Evolutionary conservation across 2,797 vertebrate genomes (phyloP).

Genomic region (Alectoris magna): DNA sequence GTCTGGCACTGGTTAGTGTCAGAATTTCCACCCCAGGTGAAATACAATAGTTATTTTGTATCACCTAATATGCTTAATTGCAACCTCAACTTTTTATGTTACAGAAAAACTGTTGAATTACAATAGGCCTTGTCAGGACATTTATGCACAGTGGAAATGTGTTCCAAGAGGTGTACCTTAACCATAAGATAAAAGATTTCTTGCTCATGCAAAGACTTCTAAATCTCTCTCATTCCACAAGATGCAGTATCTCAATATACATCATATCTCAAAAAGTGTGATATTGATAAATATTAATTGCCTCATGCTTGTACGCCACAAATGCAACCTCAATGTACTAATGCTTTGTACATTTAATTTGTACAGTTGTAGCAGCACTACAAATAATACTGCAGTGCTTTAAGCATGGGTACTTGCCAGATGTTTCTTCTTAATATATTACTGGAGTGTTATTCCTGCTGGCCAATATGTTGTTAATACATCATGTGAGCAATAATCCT

Average conservation of each 20-base stretch:
- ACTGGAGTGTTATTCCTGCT: constrained; percentile 14
- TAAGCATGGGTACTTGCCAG: constrained; percentile 3
- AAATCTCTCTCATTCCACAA: background rate
- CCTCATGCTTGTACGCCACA: background rate
- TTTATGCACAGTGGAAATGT: background rate
- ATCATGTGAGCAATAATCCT: constrained; percentile 1
- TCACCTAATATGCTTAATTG: background rate
- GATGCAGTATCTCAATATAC: background rate
- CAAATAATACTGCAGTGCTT: constrained; percentile 3
- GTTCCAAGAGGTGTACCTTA: background rate
- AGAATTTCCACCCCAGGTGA: background rate
- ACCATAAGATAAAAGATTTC: background rate
- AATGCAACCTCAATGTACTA: background rate
- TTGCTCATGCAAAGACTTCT: background rate
- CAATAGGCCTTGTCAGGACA: background rate
- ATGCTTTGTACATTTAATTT: background rate
- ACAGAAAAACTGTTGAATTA: background rate
- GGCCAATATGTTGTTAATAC: background rate
- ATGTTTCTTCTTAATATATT: constrained; percentile 29
- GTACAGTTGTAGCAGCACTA: background rate
- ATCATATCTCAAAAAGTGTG: background rate
- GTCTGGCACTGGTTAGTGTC: background rate
- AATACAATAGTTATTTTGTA: background rate
- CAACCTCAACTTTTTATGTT: background rate
- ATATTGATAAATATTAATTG: background rate